phyloP scores from a whole-genome alignment of 2,797 vertebrate species.

The Darevskia nairensis region DNA sequence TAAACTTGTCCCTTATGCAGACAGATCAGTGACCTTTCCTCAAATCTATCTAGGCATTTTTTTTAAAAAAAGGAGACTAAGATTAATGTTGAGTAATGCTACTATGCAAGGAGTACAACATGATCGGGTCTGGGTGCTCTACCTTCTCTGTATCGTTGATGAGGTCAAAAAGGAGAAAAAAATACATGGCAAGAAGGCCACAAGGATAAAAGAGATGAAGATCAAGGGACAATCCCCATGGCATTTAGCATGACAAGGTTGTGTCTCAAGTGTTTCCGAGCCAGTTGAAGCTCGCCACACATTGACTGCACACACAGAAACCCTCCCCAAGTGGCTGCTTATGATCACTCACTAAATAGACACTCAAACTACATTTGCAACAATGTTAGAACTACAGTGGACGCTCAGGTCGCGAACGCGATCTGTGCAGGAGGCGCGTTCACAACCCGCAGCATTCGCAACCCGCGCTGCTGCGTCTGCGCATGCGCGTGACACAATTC shows the following conservation, averaged over 20 bases:
- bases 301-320: not conserved
- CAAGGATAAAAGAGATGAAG: not conserved
- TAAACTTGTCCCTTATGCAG: not conserved
- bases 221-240: not conserved
- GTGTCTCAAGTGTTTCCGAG: not conserved
- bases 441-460: too few species aligned
- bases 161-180: not conserved
- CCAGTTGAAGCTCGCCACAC: not conserved
- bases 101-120: not conserved
- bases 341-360: not conserved
- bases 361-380: not conserved
- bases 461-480: too few species aligned
- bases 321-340: not conserved
- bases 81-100: not conserved
- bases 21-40: conserved; percentile 2
- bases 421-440: too few species aligned
- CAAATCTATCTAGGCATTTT: not conserved
- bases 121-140: not conserved
- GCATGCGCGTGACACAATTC: too few species aligned
- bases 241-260: not conserved
- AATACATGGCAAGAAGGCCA: not conserved
- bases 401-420: too few species aligned
- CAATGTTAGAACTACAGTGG: not conserved
- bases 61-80: not conserved
- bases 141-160: not conserved